These are phyloP conservation scores for Congeria kusceri DNA, from an alignment of 2,888 invertebrate species.

Conservation along the genomic window DNA sequence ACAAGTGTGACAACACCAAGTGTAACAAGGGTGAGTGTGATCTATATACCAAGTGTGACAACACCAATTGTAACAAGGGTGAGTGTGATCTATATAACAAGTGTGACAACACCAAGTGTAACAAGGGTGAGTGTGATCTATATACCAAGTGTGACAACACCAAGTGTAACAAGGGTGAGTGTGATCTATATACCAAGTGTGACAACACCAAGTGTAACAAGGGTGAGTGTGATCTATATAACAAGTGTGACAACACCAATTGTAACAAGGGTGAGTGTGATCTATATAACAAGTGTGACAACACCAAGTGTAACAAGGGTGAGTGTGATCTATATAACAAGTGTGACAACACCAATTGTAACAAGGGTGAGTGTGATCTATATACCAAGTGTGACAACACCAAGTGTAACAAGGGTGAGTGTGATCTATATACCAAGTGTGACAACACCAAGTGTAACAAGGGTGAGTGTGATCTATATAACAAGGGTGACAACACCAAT, in stretches of 20 bases:
- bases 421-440: constrained; percentile 69
- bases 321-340: no score
- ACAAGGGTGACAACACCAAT: neutral
- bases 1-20: neutral
- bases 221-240: neutral
- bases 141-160: constrained; percentile 71
- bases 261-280: no score
- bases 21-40: no score
- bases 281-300: no score
- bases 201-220: neutral
- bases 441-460: constrained; percentile 74
- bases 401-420: constrained; percentile 80
- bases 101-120: constrained; percentile 73
- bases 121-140: constrained; percentile 74
- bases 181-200: neutral
- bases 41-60: neutral
- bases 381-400: constrained; percentile 50
- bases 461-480: constrained; percentile 68
- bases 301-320: no score
- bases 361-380: neutral
- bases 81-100: no score
- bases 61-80: neutral
- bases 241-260: neutral
- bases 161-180: constrained; percentile 75
- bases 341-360: neutral